Conservation (phyloP, 2,888 invertebrate genomes). For the Dryobota labecula region DNA sequence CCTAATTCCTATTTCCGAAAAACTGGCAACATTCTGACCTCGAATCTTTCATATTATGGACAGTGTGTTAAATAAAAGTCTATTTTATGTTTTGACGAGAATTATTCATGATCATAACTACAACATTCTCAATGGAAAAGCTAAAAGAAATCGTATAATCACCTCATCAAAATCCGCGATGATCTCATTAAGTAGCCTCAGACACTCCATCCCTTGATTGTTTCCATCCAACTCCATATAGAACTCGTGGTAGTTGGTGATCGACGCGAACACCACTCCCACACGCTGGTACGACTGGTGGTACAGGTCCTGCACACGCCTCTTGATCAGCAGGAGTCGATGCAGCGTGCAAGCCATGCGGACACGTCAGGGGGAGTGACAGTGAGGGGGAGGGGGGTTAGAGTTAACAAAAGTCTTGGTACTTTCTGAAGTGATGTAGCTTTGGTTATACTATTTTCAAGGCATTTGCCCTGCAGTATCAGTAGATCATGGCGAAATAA, state of each 20-base stretch:
- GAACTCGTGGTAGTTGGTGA: constrained; percentile 98
- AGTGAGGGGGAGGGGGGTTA: constrained; percentile 8
- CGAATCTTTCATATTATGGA: background rate
- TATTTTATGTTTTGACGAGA: background rate
- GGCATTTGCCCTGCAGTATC: no score
- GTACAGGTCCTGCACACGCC: constrained; percentile 93
- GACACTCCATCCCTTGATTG: constrained; percentile 97
- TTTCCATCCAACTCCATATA: constrained; percentile 98
- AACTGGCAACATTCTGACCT: background rate
- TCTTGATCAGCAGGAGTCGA: constrained; percentile 64
- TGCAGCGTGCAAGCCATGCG: constrained; percentile 46
- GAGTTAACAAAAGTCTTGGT: background rate
- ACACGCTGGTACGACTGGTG: constrained; percentile 97
- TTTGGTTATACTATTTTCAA: background rate
- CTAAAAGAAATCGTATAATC: constrained; percentile 43
- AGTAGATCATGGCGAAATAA: background rate
- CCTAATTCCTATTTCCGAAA: background rate
- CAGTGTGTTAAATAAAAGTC: no score
- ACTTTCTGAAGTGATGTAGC: background rate
- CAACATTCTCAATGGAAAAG: no score
- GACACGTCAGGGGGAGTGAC: constrained; percentile 49
- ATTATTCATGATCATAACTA: background rate
- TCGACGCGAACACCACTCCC: constrained; percentile 97
- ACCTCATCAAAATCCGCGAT: constrained; percentile 98
- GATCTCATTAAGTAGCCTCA: constrained; percentile 96